Base-by-base conservation (phyloP, 2,888 invertebrate genomes). In the Subacronicta megacephala region DNA sequence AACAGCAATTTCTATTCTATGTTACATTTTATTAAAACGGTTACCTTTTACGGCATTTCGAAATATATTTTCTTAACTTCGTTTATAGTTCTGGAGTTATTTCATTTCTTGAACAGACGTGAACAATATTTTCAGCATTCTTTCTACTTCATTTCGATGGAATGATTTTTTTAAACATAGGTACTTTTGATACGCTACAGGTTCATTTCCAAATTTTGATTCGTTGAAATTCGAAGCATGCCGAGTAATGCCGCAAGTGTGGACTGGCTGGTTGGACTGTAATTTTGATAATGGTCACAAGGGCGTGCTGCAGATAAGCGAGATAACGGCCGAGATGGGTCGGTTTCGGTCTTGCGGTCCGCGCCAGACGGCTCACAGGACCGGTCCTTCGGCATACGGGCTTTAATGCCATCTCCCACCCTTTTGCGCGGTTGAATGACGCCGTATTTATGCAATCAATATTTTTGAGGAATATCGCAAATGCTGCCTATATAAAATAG, bases 261-360 rank as follows among this genome's bases (percentile, higher is more conserved):
- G 57, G 49, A 49, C 40, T 31, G 33, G 37, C 29, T 29, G 51
- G 54, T 60, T 77, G 77, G 81, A 73, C 80, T 83, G 80, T 87
- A 87, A 88, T 90, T 88, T 88, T 77, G 85, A 84, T 88, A 90
- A 90, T 90, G 84, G 84, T 69, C 77, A 72, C 72, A 66, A 68
- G 79, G 74, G 72, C 62, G 71, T 72, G 58, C 78, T 73, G 66
- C 50, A 81, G 86, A 87, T 87, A 88, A 84, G 80, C 72, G 75
- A 81, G 81, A 84, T 84, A 84, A 76, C 74, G 65, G 72, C 23
- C 61, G 66, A 72, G 68, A 63, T 50, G 50, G 53, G 53, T 60
- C 43, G 57, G 57, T 49, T 52, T 58, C 52, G 57, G 54, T 13
- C 33, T 35, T 26, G 17, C 69, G 59, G 59, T 66, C 71, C 73